phyloP scores from a whole-genome alignment of 2,888 invertebrate species.

The Caprella mutica region DNA sequence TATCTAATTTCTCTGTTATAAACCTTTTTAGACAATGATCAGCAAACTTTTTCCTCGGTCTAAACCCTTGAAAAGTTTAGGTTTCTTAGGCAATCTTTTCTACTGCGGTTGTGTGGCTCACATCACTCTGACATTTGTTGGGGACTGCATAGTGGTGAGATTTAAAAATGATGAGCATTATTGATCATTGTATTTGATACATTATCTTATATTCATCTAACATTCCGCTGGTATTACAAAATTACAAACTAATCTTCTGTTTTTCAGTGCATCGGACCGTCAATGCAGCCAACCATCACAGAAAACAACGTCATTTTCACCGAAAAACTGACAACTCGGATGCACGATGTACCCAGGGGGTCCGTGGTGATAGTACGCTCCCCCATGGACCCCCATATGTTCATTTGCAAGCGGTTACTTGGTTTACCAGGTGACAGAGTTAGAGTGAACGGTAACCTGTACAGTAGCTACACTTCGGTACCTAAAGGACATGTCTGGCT shows the following conservation, averaged over 20 bases:
- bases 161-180: too few relatives aligned
- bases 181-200: too few relatives aligned
- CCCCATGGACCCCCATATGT: constrained; percentile 64
- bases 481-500: constrained; percentile 70
- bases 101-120: too few relatives aligned
- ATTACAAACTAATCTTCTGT: background rate
- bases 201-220: too few relatives aligned
- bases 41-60: too few relatives aligned
- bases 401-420: constrained; percentile 72
- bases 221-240: too few relatives aligned
- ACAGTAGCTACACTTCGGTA: background rate
- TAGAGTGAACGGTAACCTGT: constrained; percentile 5
- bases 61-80: too few relatives aligned
- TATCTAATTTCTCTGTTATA: too few relatives aligned
- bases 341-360: constrained; percentile 55
- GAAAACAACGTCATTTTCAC: constrained; percentile 69
- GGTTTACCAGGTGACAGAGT: constrained; percentile 61
- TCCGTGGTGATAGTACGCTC: constrained; percentile 75
- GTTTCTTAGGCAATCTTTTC: too few relatives aligned
- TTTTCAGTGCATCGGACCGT: constrained; percentile 71
- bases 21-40: too few relatives aligned
- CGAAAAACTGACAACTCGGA: constrained; percentile 60
- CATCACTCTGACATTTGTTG: too few relatives aligned
- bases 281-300: constrained; percentile 82
- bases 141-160: too few relatives aligned